These are phyloP conservation scores for Coelopa frigida DNA, from an alignment of 1,140 invertebrate genomes.

Conservation along the genomic window DNA sequence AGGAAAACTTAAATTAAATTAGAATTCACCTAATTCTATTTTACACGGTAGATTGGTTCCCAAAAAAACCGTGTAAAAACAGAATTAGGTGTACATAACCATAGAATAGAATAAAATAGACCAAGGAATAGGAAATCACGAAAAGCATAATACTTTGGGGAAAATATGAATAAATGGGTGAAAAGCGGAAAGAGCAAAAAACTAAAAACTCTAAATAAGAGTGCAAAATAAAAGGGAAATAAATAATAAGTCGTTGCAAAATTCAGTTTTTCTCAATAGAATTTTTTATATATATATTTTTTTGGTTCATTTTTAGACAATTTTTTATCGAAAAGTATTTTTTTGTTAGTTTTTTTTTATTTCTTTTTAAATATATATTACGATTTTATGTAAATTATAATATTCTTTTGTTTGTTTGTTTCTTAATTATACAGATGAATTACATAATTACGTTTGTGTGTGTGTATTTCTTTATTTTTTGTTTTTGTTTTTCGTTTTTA, in stretches of 20 bases:
- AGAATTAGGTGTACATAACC: no score
- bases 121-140: no score
- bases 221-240: constrained; percentile 1
- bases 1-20: no score
- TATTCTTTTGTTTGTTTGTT: not conserved
- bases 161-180: no score
- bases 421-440: constrained; percentile 9
- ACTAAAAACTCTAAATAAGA: constrained; percentile 7
- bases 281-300: constrained; percentile 5
- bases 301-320: constrained; percentile 8
- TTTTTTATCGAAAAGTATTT: not conserved
- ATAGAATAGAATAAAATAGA: no score
- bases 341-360: constrained; percentile 6
- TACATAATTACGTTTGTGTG: constrained; percentile 8
- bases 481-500: constrained; percentile 5
- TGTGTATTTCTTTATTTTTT: constrained; percentile 5
- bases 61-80: no score
- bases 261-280: not conserved
- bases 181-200: no score
- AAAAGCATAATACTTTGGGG: no score
- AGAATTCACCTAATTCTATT: no score
- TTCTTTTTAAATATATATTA: constrained; percentile 6
- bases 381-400: constrained; percentile 1
- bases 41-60: no score
- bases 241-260: not conserved